phyloP scores from a whole-genome alignment of 2,888 invertebrate genomes.

The Physocephala rufipes region DNA sequence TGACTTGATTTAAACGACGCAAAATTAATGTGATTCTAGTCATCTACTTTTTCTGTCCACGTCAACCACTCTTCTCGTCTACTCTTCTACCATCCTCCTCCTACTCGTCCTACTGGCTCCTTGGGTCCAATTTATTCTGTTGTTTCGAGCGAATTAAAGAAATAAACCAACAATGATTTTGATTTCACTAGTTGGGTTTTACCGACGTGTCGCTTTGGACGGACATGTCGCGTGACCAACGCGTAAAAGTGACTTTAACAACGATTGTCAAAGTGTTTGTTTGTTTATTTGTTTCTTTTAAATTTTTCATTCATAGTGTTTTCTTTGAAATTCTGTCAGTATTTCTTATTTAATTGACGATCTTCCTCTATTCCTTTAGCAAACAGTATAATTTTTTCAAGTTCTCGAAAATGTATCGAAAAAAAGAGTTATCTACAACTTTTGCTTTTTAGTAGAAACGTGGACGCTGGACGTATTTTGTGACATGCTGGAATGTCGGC shows the following conservation, averaged over 20 bases:
- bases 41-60: constrained; percentile 6
- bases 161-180: not conserved
- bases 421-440: too few relatives aligned
- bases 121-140: not conserved
- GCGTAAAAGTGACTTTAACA: not conserved
- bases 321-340: constrained; percentile 12
- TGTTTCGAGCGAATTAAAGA: not conserved
- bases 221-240: constrained; percentile 1
- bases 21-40: constrained; percentile 26
- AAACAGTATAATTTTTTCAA: not conserved
- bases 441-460: not conserved
- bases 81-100: too few relatives aligned
- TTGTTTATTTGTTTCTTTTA: not conserved
- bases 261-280: not conserved
- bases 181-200: not conserved
- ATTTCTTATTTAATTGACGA: constrained; percentile 26
- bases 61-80: not conserved
- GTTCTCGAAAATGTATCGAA: too few relatives aligned
- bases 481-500: too few relatives aligned
- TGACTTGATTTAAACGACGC: constrained; percentile 4
- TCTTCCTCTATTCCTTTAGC: not conserved
- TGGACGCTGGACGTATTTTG: not conserved
- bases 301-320: constrained; percentile 5
- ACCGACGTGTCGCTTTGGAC: not conserved
- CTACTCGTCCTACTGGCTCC: too few relatives aligned